These are phyloP conservation scores for Syngnathus scovelli DNA, from an alignment of 2,113 vertebrate species.

Conservation along the genomic window DNA sequence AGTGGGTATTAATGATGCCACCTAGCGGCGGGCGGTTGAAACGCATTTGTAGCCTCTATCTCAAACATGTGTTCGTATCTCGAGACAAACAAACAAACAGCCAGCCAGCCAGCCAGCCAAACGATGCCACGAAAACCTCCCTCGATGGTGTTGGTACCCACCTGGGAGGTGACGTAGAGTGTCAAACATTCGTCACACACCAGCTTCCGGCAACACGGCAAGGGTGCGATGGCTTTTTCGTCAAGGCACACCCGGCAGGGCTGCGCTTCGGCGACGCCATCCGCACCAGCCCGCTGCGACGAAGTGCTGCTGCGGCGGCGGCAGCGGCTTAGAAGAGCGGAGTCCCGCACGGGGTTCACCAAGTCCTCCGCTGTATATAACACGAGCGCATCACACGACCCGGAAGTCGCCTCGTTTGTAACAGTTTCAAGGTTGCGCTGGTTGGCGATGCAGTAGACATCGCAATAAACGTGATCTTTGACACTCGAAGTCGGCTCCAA, in stretches of 20 bases:
- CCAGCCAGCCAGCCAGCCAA: too few species aligned
- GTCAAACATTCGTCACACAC: slow-evolving; percentile 92
- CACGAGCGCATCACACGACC: slow-evolving; percentile 46
- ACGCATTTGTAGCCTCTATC: too few species aligned
- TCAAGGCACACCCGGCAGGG: slow-evolving; percentile 94
- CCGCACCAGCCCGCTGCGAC: slow-evolving; percentile 10
- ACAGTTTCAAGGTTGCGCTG: slow-evolving; percentile 37
- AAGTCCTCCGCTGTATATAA: slow-evolving; percentile 76
- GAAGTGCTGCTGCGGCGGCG: slow-evolving; percentile 22
- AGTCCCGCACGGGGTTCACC: slow-evolving; percentile 61
- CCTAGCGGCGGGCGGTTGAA: too few species aligned
- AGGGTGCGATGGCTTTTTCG: slow-evolving; percentile 78
- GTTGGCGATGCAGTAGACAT: slow-evolving; percentile 75
- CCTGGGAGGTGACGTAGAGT: slow-evolving; percentile 90
- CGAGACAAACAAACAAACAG: too few species aligned
- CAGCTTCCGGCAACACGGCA: slow-evolving; percentile 90
- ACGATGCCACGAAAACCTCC: too few species aligned
- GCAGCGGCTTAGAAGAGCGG: slow-evolving; percentile 22
- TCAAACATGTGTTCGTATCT: too few species aligned
- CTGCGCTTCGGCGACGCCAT: slow-evolving; percentile 28
- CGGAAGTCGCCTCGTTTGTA: slow-evolving; percentile 53
- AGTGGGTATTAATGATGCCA: too few species aligned
- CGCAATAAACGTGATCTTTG: slow-evolving; percentile 80
- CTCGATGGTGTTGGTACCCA: slow-evolving; percentile 45
- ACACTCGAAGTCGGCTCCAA: slow-evolving; percentile 17